Base-by-base conservation (phyloP, 1,140 invertebrate genomes). In the Caenorhabditis inopinata region DNA sequence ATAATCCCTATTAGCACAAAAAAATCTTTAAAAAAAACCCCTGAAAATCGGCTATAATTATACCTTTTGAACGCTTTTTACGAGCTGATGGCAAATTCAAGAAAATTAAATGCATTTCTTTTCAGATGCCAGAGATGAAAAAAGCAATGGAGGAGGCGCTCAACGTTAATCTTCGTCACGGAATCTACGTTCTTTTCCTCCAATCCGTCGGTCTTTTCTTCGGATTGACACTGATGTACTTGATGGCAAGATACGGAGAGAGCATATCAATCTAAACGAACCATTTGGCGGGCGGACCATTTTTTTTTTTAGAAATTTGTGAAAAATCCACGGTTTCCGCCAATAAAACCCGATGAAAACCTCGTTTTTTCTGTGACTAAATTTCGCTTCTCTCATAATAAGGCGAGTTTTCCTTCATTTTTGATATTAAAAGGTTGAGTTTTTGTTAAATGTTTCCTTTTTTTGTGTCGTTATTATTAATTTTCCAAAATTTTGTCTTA, bases 101-200 rank as follows among this genome's bases (percentile, higher is more conserved):
- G 16, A 46, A 74, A 27, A 21, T 5, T 32, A 74, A 18, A 42
- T 12, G 16, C 11, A 14, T 51, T 29, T 29, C 27, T 2, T 29
- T 74, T 84, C 62, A 85, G 85, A 87, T 87, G 84, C 86, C 87
- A 21, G 86, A 87, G 75, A 87, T 87, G 86, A 88, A 87, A 74
- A 86, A 88, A 58, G 87, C 86, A 32, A 87, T 87, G 87, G 86
- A 87, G 78, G 87, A 87, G 38, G 86, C 79, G 5, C 79, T 87
- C n/a, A 81, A 85, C 47, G 79, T 88, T 16, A 85, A 82, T 7
- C 76, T 88, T 9, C 51, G 47, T n/a, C 73, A 84, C 35, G 85
- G 87, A 48, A 51, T 87, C n/a, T 84, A 87, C 42, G 86, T 87
- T 25, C 77, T 87, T 16, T 78, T 84, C 38, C 81, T 87, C 11